Evolutionary conservation across 2,888 invertebrate species (phyloP), one percentile per base, ranked within the genome.

Genomic region (Dicyrtoma fusca): DNA sequence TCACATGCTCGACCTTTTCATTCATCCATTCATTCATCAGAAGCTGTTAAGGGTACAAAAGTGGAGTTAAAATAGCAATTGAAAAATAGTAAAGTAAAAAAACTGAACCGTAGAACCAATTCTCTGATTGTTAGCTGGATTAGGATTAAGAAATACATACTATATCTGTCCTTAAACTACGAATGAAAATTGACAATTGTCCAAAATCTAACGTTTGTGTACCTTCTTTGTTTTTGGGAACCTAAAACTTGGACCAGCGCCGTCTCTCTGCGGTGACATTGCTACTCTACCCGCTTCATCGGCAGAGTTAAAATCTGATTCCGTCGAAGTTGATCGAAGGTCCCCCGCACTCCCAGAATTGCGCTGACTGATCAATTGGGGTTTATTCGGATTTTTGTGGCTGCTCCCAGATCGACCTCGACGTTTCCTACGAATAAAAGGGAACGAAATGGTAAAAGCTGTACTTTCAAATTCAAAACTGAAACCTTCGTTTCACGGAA

Each of bases 171-270:
- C 45, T 45, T 45, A 45, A 45, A 45, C 45, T 45, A 11, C 45
- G 13, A 11, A 17, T 55, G 19, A 55, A 55, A 55, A 19, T 55
- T 55, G 8, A 55, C 10, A 45, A 45, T 45, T 45, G 13, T 45
- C 14, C 14, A 49, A 11, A 49, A 3, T 49, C 4, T n/a, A 5
- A 11, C 19, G 49, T n/a, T n/a, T n/a, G n/a, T 11, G 17, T 82
- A 86, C 87, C 84, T 95, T 95, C 84, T 96, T 96, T 0, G 95
- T 95, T 85, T 95, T 95, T 0, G 95, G 94, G 82, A 94, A 90
- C 83, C 94, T 94, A 82, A 95, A 95, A 65, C 91, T 92, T 0
- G 89, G 89, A 14, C 61, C 61, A 53, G 53, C 49, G 75, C 61
- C 74, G 10, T 80, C 78, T 21, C 71, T 61, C 8, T 75, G 65